phyloP scores from a whole-genome alignment of 2,888 invertebrate genomes.

The Drosophila atripex region DNA sequence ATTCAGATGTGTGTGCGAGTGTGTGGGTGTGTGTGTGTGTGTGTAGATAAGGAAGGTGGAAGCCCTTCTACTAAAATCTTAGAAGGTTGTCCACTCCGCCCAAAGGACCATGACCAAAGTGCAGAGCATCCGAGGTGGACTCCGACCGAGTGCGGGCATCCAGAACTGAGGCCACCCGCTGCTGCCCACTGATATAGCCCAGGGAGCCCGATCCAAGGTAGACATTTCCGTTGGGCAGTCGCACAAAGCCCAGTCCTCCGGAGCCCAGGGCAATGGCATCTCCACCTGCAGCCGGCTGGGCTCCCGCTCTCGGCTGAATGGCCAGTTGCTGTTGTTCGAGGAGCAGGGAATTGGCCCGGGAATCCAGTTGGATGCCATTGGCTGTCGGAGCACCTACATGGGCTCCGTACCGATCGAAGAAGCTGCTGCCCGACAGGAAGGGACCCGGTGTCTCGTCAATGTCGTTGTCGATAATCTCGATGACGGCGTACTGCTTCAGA shows the following conservation, averaged over 20 bases:
- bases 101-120: slow-evolving; percentile 81
- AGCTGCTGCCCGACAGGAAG: slow-evolving; percentile 68
- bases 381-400: slow-evolving; percentile 59
- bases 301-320: slow-evolving; percentile 55
- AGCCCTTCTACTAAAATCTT: slow-evolving; percentile 57
- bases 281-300: slow-evolving; percentile 19
- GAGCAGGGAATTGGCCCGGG: slow-evolving; percentile 65
- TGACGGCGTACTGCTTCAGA: slow-evolving; percentile 83
- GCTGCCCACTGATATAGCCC: slow-evolving; percentile 82
- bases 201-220: slow-evolving; percentile 84
- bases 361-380: slow-evolving; percentile 59
- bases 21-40: slow-evolving; percentile 9
- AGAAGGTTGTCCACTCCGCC: slow-evolving; percentile 63
- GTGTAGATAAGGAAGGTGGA: slow-evolving; percentile 8
- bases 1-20: not conserved
- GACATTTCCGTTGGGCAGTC: slow-evolving; percentile 82
- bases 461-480: slow-evolving; percentile 83
- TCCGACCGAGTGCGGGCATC: slow-evolving; percentile 81
- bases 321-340: slow-evolving; percentile 60
- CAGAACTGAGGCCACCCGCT: slow-evolving; percentile 71
- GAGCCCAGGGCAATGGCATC: slow-evolving; percentile 83
- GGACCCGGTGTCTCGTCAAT: slow-evolving; percentile 74
- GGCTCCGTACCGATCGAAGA: slow-evolving; percentile 74
- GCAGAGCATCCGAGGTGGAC: slow-evolving; percentile 77
- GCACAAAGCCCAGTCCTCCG: slow-evolving; percentile 83